Evolutionary conservation across 2,797 vertebrate genomes (phyloP), one percentile per base, ranked within the genome.

Genomic region (Dermochelys coriacea): DNA sequence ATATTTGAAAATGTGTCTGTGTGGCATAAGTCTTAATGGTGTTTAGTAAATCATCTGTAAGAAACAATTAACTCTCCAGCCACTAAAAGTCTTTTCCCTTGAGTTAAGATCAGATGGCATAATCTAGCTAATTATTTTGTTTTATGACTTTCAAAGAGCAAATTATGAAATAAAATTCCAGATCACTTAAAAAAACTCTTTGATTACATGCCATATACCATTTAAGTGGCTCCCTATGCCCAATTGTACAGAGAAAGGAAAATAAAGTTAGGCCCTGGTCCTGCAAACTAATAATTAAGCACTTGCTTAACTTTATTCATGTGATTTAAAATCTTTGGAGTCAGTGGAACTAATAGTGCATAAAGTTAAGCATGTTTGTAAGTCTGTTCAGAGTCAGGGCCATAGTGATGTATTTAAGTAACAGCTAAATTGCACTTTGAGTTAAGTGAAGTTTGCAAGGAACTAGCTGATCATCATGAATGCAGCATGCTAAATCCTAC

Each of bases 101-200:
- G 75, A 85, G 84, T 94, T 85, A 85, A 87, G 86, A 87, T 1
- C 37, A 55, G 47, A 64, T 86, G 93, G 79, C 52, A 11, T 0
- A 3, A 86, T 95, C 92, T 47, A n/a, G 27, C 84, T 93, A 86
- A 86, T 92, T 87, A 91, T 90, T 85, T 92, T 87, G 92, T 27
- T 91, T 91, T 91, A 55, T 96, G 74, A 54, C 81, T 96, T 47
- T 64, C 91, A 95, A 92, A 85, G n/a, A 81, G 4, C 82, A 84
- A 68, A 55, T 8, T 23, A 25, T 31, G 80, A 77, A 19, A 19
- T 7, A 82, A 55, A 86, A 5, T 7, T 21, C 12, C 41, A 19
- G 9, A 2, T 15, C 2, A 2, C 16, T 51, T 9, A 41, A 18
- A 14, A 51, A 29, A 61, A 31, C 85, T 86, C 71, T 77, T 23